phyloP scores from a whole-genome alignment of 2,888 invertebrate genomes.

The Tigriopus californicus region DNA sequence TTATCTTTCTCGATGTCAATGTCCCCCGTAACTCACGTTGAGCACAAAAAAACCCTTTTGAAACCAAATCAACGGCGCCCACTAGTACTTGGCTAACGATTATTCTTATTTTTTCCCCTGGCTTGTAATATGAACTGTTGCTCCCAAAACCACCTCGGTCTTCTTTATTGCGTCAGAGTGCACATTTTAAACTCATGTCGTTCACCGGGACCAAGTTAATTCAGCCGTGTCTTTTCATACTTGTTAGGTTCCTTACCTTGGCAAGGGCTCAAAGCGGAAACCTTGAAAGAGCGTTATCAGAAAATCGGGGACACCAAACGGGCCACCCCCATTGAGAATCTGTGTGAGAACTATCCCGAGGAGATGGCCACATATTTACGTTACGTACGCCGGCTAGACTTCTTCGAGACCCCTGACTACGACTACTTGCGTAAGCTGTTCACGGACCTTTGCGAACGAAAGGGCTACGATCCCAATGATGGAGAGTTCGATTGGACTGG shows the following conservation, averaged over 20 bases:
- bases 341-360: conserved; percentile 54
- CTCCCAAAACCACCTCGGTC: too few species aligned
- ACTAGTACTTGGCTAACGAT: too few species aligned
- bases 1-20: too few species aligned
- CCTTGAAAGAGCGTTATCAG: conserved; percentile 92
- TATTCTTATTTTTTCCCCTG: too few species aligned
- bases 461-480: conserved; percentile 50
- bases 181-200: too few species aligned
- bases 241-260: conserved; percentile 52
- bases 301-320: conserved; percentile 99
- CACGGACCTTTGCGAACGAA: conserved; percentile 64
- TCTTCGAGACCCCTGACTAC: conserved; percentile 99
- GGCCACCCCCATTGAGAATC: conserved; percentile 89
- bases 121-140: too few species aligned
- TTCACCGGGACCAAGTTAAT: too few species aligned
- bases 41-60: too few species aligned
- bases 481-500: conserved; percentile 92
- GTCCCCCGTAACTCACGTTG: too few species aligned
- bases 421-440: conserved; percentile 92
- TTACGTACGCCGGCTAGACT: conserved; percentile 89
- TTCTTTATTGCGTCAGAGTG: too few species aligned
- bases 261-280: conserved; percentile 99
- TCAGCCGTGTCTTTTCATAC: too few species aligned
- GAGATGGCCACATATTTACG: conserved; percentile 95
- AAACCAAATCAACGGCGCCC: too few species aligned